phyloP scores from a whole-genome alignment of 2,888 invertebrate genomes.

The Philaethria dido region DNA sequence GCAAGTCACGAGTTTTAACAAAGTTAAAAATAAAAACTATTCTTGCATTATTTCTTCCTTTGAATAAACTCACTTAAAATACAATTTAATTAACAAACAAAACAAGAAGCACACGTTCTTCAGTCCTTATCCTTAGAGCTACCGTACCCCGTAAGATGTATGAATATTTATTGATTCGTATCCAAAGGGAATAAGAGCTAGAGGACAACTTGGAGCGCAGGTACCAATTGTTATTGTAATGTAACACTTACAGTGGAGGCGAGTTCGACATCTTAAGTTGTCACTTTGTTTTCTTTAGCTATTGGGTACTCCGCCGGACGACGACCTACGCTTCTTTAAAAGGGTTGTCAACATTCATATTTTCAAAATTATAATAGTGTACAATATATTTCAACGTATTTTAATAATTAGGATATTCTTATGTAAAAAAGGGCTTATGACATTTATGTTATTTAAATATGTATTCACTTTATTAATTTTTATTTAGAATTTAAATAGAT shows the following conservation, averaged over 20 bases:
- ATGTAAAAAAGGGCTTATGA: too few species aligned
- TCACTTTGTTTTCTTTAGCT: slow-evolving; percentile 79
- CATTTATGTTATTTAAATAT: too few species aligned
- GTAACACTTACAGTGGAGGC: slow-evolving; percentile 61
- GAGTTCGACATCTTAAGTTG: slow-evolving; percentile 76
- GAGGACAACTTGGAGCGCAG: slow-evolving; percentile 37
- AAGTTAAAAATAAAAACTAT: slow-evolving; percentile 21
- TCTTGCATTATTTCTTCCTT: slow-evolving; percentile 25
- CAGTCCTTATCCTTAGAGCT: slow-evolving; percentile 34
- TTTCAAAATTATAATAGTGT: background rate
- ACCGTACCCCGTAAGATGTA: slow-evolving; percentile 21
- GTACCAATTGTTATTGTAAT: slow-evolving; percentile 74
- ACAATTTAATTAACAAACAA: slow-evolving; percentile 69
- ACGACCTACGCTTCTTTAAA: slow-evolving; percentile 63
- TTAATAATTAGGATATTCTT: too few species aligned
- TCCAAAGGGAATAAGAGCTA: slow-evolving; percentile 53
- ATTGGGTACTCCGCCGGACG: slow-evolving; percentile 67
- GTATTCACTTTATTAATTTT: too few species aligned
- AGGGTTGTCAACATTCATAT: slow-evolving; percentile 54
- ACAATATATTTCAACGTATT: background rate
- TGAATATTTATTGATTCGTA: slow-evolving; percentile 49
- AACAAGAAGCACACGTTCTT: slow-evolving; percentile 49
- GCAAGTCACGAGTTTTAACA: slow-evolving; percentile 42
- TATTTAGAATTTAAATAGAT: too few species aligned
- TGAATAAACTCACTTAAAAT: slow-evolving; percentile 40